A percentile compares a stretch with the other conserved stretches of the same genome.
Evolutionary conservation across 2,113 vertebrate species (phyloP).

Genomic region (Silurus asotus): DNA sequence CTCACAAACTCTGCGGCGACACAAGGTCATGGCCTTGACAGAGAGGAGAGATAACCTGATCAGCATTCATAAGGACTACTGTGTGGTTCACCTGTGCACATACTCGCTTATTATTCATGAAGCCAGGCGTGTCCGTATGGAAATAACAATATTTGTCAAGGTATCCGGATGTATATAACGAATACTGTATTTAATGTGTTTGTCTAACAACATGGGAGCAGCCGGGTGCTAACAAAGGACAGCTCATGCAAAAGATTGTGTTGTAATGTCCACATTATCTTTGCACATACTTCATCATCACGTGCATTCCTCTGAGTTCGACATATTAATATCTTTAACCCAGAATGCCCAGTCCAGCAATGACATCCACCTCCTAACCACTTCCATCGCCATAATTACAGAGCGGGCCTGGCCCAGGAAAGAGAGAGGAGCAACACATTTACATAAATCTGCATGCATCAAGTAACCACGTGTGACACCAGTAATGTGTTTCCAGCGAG

Average conservation of each 20-base stretch:
- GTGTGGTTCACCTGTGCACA: constrained; percentile 27
- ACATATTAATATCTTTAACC: constrained; percentile 67
- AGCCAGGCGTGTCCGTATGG: constrained; percentile 27
- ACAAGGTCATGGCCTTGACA: constrained; percentile 8
- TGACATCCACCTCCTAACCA: constrained; percentile 56
- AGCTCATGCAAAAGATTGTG: background rate
- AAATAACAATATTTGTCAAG: constrained; percentile 16
- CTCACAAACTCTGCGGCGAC: constrained; percentile 25
- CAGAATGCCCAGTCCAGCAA: constrained; percentile 57
- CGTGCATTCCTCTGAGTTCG: constrained; percentile 47
- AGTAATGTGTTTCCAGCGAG: constrained; percentile 54
- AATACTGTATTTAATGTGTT: constrained; percentile 2
- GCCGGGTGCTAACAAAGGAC: background rate
- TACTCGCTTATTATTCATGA: constrained; percentile 50
- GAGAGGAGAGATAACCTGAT: constrained; percentile 1
- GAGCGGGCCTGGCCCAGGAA: constrained; percentile 57
- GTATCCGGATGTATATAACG: constrained; percentile 1
- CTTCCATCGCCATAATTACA: constrained; percentile 68
- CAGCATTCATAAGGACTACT: constrained; percentile 3
- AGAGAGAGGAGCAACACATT: constrained; percentile 61
- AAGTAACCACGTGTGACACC: constrained; percentile 64
- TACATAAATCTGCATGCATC: constrained; percentile 74
- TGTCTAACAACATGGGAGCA: background rate
- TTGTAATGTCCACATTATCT: background rate
- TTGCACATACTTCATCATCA: constrained; percentile 11